Conservation (phyloP, 2,888 invertebrate species). For the Cheilosia impressa region DNA sequence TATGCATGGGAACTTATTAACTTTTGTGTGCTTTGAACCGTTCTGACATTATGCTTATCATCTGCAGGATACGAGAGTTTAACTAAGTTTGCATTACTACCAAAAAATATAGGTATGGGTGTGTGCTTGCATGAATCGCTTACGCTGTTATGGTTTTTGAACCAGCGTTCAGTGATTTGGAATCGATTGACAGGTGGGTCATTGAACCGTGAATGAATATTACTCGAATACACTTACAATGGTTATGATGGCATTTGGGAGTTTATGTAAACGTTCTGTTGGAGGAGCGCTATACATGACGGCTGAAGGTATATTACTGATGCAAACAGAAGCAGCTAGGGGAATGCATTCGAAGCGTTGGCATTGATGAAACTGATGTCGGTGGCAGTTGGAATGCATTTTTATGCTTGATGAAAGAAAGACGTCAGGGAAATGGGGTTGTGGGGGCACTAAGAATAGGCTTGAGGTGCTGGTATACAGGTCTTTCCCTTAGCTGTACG, state of each 20-base stretch:
- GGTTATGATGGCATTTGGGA: constrained; percentile 17
- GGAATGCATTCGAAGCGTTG: no score
- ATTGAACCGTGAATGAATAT: constrained; percentile 62
- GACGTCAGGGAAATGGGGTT: no score
- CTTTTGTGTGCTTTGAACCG: constrained; percentile 56
- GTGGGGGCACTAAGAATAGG: no score
- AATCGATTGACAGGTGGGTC: constrained; percentile 64
- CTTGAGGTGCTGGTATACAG: no score
- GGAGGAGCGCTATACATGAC: neutral
- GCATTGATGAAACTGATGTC: no score
- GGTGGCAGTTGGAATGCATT: no score
- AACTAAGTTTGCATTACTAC: constrained; percentile 12
- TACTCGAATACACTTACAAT: constrained; percentile 20
- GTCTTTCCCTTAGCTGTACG: no score
- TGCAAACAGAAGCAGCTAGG: neutral
- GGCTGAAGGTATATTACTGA: neutral
- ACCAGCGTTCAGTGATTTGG: constrained; percentile 58
- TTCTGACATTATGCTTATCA: constrained; percentile 59
- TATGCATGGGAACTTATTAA: constrained; percentile 63
- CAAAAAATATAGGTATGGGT: neutral
- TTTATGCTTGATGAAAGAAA: no score
- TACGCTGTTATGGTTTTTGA: constrained; percentile 36
- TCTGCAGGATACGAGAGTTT: constrained; percentile 53
- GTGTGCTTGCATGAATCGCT: constrained; percentile 32
- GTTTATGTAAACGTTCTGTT: constrained; percentile 27